Base-by-base conservation (phyloP, 2,797 vertebrate genomes). In the Microctenopoma stevenorrisi region DNA sequence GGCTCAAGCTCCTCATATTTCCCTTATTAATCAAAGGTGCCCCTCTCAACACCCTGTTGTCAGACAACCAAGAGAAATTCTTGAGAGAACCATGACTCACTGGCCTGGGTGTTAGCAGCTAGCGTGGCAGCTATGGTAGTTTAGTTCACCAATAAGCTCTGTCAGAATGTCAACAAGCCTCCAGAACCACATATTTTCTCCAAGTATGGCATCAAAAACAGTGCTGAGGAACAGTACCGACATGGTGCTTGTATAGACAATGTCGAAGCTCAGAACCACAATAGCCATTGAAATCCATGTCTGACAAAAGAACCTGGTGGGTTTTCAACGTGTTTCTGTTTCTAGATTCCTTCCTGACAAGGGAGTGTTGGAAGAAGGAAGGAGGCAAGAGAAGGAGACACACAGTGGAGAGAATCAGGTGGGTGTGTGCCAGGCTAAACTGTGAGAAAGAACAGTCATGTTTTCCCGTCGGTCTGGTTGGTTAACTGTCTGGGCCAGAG, bases 391-490 rank as follows among this genome's bases (percentile, higher is more conserved):
- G 10, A 33, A 8, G 42, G 53, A 9, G 4, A 26, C 13, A 30
- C 13, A 37, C 9, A 46, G 26, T 38, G 49, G 37, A 54, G 33
- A 70, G 43, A 33, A 54, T 2, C 16, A 6, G 14, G 51, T 53
- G 75, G 73, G 79, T 63, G 84, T 79, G 78, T 52, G 33, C 46
- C 9, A 43, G 42, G 47, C 33, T 48, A 37, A 62, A 48, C 69
- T 50, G 33, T 72, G 53, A 60, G 50, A 78, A 53, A 67, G 55
- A 55, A 40, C 47, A 68, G 57, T 65, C 70, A 26, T 73, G 47
- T 75, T 74, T 81, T 88, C 90, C 63, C 0, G 90, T 88, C 49
- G 50, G 68, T 88, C 90, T 83, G 90, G 90, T 92, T 85, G 58
- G 87, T 88, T 70, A 25, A 87, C 72, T 88, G 62, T 59, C 71